A percentile compares a stretch with the other conserved stretches of the same genome.
Conservation (phyloP, 2,797 vertebrate genomes). For the Scomberomorus guttatus region DNA sequence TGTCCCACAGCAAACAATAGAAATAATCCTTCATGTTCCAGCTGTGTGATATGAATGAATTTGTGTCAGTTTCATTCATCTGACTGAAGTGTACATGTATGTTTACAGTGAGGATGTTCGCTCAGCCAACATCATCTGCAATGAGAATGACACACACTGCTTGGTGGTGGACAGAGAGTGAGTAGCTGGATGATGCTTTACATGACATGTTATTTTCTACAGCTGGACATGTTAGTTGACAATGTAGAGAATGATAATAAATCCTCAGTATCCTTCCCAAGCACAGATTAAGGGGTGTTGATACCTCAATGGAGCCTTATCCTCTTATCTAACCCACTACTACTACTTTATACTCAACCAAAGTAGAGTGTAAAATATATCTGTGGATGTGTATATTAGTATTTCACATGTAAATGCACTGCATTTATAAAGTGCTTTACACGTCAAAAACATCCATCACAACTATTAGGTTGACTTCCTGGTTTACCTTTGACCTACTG, state of each 20-base stretch:
- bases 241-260: background rate
- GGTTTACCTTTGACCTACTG: too few relatives aligned
- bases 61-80: background rate
- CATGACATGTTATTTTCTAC: background rate
- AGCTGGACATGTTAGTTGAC: background rate
- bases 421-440: too few relatives aligned
- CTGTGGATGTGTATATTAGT: too few relatives aligned
- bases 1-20: background rate
- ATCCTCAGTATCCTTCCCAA: background rate
- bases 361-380: too few relatives aligned
- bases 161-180: conserved; percentile 89
- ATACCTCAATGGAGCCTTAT: too few relatives aligned
- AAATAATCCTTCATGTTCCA: background rate
- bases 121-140: conserved; percentile 88
- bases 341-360: too few relatives aligned
- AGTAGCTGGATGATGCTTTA: conserved; percentile 59
- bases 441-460: too few relatives aligned
- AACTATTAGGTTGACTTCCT: too few relatives aligned
- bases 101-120: conserved; percentile 86
- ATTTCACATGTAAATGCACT: too few relatives aligned
- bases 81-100: conserved; percentile 12
- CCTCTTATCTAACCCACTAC: too few relatives aligned
- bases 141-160: conserved; percentile 86
- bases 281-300: background rate
- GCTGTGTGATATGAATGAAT: conserved; percentile 23